Evolutionary conservation across 2,888 invertebrate species (phyloP).

Genomic region (Sclerodermus sp.): DNA sequence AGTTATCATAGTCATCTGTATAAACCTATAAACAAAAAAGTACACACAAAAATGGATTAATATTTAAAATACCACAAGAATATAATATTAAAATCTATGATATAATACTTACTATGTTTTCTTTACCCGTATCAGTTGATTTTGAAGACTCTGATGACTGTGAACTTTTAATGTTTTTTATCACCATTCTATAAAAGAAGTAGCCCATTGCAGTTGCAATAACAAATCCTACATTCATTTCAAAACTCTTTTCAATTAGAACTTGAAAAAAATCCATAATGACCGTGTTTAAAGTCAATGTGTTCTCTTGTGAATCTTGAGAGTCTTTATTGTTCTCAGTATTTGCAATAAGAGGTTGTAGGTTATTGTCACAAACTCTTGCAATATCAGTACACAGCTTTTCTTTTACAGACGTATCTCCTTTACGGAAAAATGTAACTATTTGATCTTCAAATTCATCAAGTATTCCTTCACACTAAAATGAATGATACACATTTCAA

Average conservation of each 20-base stretch:
- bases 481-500: constrained; percentile 34
- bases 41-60: background rate
- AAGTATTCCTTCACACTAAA: constrained; percentile 73
- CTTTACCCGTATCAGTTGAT: background rate
- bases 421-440: constrained; percentile 63
- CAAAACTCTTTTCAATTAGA: too few species aligned
- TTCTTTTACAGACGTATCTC: constrained; percentile 56
- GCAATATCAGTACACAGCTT: constrained; percentile 62
- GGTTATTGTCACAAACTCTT: constrained; percentile 55
- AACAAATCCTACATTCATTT: constrained; percentile 12
- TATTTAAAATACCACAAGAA: too few species aligned
- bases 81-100: too few species aligned
- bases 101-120: background rate
- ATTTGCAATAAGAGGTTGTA: too few species aligned
- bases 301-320: too few species aligned
- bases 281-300: too few species aligned
- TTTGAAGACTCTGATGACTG: background rate
- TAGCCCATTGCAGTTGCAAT: constrained; percentile 32
- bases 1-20: constrained; percentile 54
- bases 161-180: constrained; percentile 7
- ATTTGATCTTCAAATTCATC: constrained; percentile 73
- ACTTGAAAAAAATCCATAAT: too few species aligned
- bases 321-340: too few species aligned
- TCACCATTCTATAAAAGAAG: constrained; percentile 31
- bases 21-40: background rate